Percentiles rank a stretch among this genome's conserved stretches.
Evolutionary conservation across 2,113 vertebrate species (phyloP).

Genomic region (Bos taurus): DNA sequence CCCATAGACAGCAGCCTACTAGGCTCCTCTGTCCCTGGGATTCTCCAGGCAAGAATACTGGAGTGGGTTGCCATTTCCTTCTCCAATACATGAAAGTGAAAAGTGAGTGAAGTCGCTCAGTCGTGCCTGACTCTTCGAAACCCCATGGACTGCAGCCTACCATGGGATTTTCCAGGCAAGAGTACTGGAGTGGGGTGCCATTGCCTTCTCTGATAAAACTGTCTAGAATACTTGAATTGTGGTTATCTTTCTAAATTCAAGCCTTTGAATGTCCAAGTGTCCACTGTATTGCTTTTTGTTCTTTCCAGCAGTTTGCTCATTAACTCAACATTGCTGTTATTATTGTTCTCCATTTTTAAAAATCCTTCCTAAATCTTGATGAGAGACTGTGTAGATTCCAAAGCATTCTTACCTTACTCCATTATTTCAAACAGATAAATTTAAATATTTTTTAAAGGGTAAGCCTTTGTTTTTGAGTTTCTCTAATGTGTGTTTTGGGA

Average conservation of each 20-base stretch:
- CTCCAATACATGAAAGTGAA: too few relatives aligned
- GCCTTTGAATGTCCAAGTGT: neutral
- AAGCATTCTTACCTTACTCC: neutral
- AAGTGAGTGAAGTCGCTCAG: too few relatives aligned
- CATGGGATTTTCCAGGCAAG: too few relatives aligned
- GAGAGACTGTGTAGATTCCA: neutral
- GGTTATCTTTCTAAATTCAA: neutral
- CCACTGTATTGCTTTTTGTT: neutral
- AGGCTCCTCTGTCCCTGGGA: too few relatives aligned
- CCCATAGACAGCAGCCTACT: too few relatives aligned
- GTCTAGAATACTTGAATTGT: neutral
- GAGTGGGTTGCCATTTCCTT: too few relatives aligned
- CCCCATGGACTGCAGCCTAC: too few relatives aligned
- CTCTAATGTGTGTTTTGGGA: neutral
- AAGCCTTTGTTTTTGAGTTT: slow-evolving; percentile 22
- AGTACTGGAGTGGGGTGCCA: too few relatives aligned
- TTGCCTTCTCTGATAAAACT: neutral
- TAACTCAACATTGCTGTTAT: neutral
- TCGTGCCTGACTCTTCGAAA: too few relatives aligned
- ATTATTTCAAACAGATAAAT: neutral
- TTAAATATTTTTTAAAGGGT: neutral
- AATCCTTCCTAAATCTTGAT: neutral
- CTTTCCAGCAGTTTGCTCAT: neutral
- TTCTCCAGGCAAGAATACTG: too few relatives aligned
- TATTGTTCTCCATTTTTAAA: neutral